Evolutionary conservation across 2,888 invertebrate genomes (phyloP), one percentile per base, ranked within the genome.

Genomic region (Stomorhina lunata): DNA sequence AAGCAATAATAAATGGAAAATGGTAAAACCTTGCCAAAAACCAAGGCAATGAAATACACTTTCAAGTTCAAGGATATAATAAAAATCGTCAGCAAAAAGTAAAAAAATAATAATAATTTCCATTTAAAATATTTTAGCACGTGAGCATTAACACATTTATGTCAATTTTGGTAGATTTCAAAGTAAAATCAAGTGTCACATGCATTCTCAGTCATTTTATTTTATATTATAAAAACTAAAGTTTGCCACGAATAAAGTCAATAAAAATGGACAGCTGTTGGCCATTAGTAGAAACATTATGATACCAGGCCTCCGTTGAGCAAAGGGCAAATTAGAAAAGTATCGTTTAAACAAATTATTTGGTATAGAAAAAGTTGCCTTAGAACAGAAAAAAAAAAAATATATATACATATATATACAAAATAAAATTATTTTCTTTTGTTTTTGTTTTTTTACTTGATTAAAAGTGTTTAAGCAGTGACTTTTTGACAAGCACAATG

Each of bases 51-150:
- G 27, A 27, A 34, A 32, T 12, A 43, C 4, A 22, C 34, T 66
- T 66, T 61, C 40, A 73, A 68, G 77, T 81, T 77, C 77, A 81
- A 77, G 77, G 77, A 66, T 55, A 34, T 32, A 61, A 45, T 72
- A 53, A 81, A 50, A 65, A 59, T 10, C 20, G n/a, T 45, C 4
- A 32, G 29, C 27, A 34, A 63, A 53, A 45, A 27, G 20, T 5
- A 53, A 37, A 40, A 59, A 43, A 29, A 37, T 6, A 20, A 37
- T 50, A 15, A 32, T 10, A 55, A 25, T 20, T 40, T 10, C 15
- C 45, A 45, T 25, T 34, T 63, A 75, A 76, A 65, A 55, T n/a
- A 17, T 80, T 80, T 15, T 17, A 53, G 78, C 78, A 81, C 78
- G 78, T 73, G 73, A 81, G 7, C 53, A 69, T 65, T 63, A 72